Evolutionary conservation across 2,888 invertebrate species (phyloP), one percentile per base, ranked within the genome.

Genomic region (Eilema depressum): DNA sequence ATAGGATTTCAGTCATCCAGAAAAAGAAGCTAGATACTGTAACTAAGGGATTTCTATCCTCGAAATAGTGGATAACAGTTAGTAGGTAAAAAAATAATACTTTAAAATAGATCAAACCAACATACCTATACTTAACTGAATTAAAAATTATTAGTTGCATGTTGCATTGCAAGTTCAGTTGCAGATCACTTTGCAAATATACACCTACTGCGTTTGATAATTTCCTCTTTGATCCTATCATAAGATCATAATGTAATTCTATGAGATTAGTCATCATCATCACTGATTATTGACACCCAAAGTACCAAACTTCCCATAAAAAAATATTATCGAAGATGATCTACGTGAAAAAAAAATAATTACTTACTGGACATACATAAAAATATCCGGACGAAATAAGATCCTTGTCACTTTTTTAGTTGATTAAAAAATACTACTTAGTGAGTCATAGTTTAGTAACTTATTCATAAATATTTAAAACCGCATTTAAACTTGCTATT

Each of bases 401-500:
- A 53, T 53, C 53, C n/a, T 53, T 10, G 1, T 47, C 0, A 47
- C 20, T 47, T 47, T 47, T 53, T 53, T n/a, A n/a, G 3, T n/a
- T 20, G 10, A 53, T n/a, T 5, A 53, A 73, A 66, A 63, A 68
- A 33, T 37, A 57, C n/a, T 33, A n/a, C n/a, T n/a, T n/a, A 53
- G n/a, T 69, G 66, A 69, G 62, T 73, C 69, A 61, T 60, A 3
- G 28, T 20, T 11, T 17, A 66, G 10, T 63, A 60, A 69, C 8
- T 57, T 65, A 53, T 41, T 66, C 59, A 66, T 66, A 65, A 68
- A 69, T 68, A 56, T 66, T 66, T 69, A 12, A 28, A 64, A 53
- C 33, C 53, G 47, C 47, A 53, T 53, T 53, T 12, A 28, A 53
- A 0, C 30, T 26, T 26, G 47, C 20, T 2, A 11, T 11, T 26